Evolutionary conservation across 2,797 vertebrate species (phyloP).

Genomic region (Amblyraja radiata): DNA sequence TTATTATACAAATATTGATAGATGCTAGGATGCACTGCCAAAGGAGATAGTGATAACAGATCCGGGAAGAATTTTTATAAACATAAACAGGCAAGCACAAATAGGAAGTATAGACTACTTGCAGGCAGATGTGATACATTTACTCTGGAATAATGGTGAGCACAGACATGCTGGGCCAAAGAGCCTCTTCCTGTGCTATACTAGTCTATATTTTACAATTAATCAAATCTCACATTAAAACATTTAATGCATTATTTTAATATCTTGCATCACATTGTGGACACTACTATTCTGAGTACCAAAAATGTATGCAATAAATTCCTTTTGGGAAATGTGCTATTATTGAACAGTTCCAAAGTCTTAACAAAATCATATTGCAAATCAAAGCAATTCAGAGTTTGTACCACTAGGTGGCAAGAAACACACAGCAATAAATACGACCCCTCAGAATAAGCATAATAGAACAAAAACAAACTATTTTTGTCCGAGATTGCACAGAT

Average conservation of each 20-base stretch:
- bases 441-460: background rate
- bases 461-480: background rate
- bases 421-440: background rate
- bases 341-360: background rate
- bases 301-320: background rate
- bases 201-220: no score
- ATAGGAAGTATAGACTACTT: no score
- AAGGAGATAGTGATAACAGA: no score
- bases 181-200: no score
- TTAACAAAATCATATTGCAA: background rate
- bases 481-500: background rate
- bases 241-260: background rate
- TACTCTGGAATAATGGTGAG: no score
- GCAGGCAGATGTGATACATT: no score
- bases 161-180: no score
- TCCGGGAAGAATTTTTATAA: no score
- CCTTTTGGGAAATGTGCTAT: background rate
- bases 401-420: slow-evolving; percentile 20
- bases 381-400: background rate
- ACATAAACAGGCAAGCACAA: no score
- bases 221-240: background rate
- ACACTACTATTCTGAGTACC: background rate
- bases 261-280: background rate
- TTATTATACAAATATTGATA: no score
- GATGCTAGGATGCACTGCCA: no score